phyloP scores from a whole-genome alignment of 2,113 vertebrate species.

The Pachyramphus minor region DNA sequence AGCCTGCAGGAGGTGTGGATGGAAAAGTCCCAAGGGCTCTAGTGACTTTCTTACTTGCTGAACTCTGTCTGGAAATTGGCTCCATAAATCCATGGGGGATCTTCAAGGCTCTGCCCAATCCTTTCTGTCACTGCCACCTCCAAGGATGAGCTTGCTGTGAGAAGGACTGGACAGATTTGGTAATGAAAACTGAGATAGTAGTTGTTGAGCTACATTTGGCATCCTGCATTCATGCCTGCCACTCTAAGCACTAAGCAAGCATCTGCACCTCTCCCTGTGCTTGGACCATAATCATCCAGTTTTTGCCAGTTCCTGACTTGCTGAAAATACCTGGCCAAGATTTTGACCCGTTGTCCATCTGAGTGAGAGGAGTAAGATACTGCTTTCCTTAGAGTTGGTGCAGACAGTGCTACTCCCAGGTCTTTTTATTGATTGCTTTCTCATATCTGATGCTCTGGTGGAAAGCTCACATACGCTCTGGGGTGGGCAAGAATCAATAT shows the following conservation, averaged over 20 bases:
- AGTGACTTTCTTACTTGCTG: background rate
- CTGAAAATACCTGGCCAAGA: background rate
- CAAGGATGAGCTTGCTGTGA: background rate
- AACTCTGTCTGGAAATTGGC: background rate
- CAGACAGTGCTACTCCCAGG: background rate
- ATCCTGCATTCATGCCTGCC: background rate
- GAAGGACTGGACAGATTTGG: background rate
- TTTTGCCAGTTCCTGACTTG: background rate
- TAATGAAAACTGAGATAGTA: background rate
- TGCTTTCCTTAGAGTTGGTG: background rate
- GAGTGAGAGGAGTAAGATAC: background rate
- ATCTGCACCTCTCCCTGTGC: background rate
- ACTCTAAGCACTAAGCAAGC: background rate
- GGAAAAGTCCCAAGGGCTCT: background rate
- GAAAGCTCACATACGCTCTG: background rate
- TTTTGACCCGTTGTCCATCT: background rate
- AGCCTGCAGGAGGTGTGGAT: background rate
- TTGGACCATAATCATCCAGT: background rate
- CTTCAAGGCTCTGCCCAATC: background rate
- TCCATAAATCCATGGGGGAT: background rate
- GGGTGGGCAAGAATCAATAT: background rate
- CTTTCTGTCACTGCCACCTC: background rate
- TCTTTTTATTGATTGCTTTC: background rate
- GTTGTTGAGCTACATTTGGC: background rate
- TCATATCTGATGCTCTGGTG: background rate